Evolutionary conservation across 2,888 invertebrate genomes (phyloP).

Genomic region (Eupeodes latifasciatus): DNA sequence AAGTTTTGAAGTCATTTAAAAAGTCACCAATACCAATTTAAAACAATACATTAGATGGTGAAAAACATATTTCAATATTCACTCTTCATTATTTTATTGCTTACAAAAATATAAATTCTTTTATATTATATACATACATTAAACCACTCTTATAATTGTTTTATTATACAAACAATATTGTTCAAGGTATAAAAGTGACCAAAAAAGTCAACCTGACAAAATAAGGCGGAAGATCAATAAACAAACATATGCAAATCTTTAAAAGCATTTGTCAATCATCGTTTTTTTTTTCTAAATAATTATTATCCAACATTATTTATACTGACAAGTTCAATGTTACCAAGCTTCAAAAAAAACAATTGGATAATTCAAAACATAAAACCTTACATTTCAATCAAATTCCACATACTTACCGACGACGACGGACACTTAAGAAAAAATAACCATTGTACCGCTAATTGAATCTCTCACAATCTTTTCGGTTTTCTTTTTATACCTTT

Average conservation of each 20-base stretch:
- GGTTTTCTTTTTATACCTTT: slow-evolving; percentile 30
- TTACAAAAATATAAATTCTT: too few relatives aligned
- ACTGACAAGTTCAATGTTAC: slow-evolving; percentile 27
- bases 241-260: not conserved
- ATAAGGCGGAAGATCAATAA: not conserved
- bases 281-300: not conserved
- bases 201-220: not conserved
- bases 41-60: too few relatives aligned
- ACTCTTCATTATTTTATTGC: too few relatives aligned
- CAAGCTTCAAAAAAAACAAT: not conserved
- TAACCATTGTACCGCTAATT: slow-evolving; percentile 53
- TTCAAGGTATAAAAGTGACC: not conserved
- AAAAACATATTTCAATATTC: too few relatives aligned
- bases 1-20: too few relatives aligned
- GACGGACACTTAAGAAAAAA: not conserved
- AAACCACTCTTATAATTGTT: too few relatives aligned
- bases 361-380: slow-evolving; percentile 11
- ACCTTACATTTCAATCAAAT: slow-evolving; percentile 27
- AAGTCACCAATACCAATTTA: too few relatives aligned
- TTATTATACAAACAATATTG: too few relatives aligned
- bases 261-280: slow-evolving; percentile 17
- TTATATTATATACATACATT: too few relatives aligned
- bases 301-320: slow-evolving; percentile 1
- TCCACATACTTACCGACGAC: slow-evolving; percentile 3
- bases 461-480: slow-evolving; percentile 46